Evolutionary conservation across 2,113 vertebrate species (phyloP).

Genomic region (Pterocles gutturalis): DNA sequence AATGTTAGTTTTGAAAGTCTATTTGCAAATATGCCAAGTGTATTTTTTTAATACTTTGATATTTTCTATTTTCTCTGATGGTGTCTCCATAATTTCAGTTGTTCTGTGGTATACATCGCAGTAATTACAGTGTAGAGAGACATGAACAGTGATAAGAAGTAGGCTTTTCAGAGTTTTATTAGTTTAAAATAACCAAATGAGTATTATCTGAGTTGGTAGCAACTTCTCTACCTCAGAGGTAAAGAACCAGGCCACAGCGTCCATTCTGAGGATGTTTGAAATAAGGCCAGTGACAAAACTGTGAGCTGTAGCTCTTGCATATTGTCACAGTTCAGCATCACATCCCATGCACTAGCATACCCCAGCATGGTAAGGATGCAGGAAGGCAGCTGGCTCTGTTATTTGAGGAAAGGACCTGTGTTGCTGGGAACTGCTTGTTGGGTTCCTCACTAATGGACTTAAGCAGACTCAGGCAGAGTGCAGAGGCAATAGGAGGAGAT

Average conservation of each 20-base stretch:
- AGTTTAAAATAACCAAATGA: neutral
- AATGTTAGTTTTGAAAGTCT: slow-evolving; percentile 52
- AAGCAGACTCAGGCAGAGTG: neutral
- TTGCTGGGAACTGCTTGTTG: neutral
- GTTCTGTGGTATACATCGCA: slow-evolving; percentile 4
- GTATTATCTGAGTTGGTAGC: neutral
- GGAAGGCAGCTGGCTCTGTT: neutral
- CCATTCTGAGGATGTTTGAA: neutral
- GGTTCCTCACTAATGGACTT: neutral
- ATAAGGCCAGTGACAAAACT: neutral
- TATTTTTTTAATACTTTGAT: slow-evolving; percentile 5
- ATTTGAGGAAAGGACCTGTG: neutral
- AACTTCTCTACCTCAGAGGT: neutral
- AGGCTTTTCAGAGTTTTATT: neutral
- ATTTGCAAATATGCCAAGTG: slow-evolving; percentile 41
- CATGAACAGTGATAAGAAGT: slow-evolving; percentile 15
- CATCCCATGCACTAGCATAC: accelerated
- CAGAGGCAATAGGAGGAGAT: neutral
- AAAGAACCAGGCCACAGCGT: neutral
- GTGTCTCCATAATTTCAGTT: slow-evolving; percentile 46
- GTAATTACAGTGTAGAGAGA: slow-evolving; percentile 33
- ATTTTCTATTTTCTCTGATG: neutral
- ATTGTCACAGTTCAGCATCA: neutral
- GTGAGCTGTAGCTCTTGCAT: neutral
- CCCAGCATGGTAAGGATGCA: accelerated